phyloP scores from a whole-genome alignment of 2,797 vertebrate genomes.

The Agapornis canus region DNA sequence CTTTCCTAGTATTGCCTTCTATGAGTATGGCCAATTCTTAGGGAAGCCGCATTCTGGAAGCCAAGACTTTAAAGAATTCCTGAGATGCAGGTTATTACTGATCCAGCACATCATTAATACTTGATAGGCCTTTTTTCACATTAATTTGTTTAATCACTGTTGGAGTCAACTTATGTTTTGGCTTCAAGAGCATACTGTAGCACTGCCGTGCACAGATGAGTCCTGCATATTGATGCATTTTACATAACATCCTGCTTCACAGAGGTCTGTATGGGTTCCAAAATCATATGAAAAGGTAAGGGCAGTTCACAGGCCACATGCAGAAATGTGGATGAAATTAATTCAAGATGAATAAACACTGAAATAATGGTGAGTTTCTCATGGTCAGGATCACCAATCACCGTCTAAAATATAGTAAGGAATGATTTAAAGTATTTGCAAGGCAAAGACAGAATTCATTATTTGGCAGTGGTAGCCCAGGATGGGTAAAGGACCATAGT shows the following conservation, averaged over 20 bases:
- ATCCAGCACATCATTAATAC: not conserved
- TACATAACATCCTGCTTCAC: fast-evolving
- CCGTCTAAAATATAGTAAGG: not conserved
- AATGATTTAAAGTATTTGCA: not conserved
- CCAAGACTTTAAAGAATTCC: not conserved
- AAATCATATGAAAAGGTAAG: not conserved
- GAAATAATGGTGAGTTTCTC: not conserved
- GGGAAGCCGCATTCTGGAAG: not conserved
- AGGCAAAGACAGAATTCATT: not conserved
- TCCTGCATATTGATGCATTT: fast-evolving
- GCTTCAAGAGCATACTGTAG: not conserved
- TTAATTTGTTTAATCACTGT: not conserved
- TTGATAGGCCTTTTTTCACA: not conserved
- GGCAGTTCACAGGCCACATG: not conserved
- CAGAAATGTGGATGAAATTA: not conserved
- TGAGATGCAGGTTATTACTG: not conserved
- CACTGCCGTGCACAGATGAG: not conserved
- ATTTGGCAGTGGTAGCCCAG: not conserved
- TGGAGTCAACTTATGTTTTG: not conserved
- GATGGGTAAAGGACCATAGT: not conserved
- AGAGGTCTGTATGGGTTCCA: not conserved
- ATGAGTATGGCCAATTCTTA: not conserved
- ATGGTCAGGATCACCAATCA: not conserved
- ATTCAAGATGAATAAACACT: not conserved
- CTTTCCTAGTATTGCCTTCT: not conserved